Percentiles rank a stretch among this genome's conserved stretches.
Evolutionary conservation across 1,140 invertebrate species (phyloP).

Genomic region (Camponotus floridanus): DNA sequence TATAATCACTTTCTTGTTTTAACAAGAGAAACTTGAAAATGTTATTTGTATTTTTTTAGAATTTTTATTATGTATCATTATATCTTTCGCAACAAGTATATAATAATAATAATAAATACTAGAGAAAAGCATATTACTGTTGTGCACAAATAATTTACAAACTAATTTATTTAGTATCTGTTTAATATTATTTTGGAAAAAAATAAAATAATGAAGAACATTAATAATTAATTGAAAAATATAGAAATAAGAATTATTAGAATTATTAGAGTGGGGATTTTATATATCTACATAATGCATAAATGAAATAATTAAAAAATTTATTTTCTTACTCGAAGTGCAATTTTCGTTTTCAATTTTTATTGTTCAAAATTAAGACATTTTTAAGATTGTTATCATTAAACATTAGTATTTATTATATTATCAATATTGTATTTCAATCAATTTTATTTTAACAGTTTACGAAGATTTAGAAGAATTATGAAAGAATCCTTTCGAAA

Average conservation of each 20-base stretch:
- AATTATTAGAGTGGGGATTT: not conserved
- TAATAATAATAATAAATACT: not conserved
- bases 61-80: not conserved
- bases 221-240: not conserved
- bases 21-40: conserved; percentile 6
- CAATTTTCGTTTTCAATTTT: not conserved
- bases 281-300: not conserved
- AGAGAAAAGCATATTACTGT: not conserved
- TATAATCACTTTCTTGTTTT: conserved; percentile 26
- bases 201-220: not conserved
- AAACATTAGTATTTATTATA: not conserved
- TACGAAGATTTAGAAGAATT: not conserved
- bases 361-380: not conserved
- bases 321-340: not conserved
- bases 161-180: not conserved
- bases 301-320: not conserved
- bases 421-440: not conserved
- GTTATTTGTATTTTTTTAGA: conserved; percentile 2
- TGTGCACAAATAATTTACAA: not conserved
- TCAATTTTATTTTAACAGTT: not conserved
- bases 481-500: no score
- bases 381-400: not conserved
- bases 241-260: not conserved
- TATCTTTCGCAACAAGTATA: not conserved
- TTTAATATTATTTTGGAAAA: not conserved